Percentiles rank a stretch among this genome's conserved stretches.
These are phyloP conservation scores for Bufo gargarizans DNA, from an alignment of 2,113 vertebrate genomes.

Conservation along the genomic window DNA sequence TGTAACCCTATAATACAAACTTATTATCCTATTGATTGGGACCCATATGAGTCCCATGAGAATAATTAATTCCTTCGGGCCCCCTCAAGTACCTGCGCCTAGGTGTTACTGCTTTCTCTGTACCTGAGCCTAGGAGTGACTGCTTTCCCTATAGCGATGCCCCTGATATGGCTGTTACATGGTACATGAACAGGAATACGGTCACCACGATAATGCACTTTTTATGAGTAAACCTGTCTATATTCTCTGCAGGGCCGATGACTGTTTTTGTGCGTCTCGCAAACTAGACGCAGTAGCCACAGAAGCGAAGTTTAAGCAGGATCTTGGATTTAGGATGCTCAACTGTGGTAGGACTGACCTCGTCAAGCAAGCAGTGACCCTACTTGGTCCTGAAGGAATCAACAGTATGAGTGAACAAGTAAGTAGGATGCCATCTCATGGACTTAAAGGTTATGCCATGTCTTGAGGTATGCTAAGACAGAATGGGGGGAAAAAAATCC, in stretches of 20 bases:
- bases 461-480: neutral
- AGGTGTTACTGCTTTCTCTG: too few relatives aligned
- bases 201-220: neutral
- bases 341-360: constrained; percentile 96
- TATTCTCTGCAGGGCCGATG: constrained; percentile 83
- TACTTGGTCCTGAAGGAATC: constrained; percentile 93
- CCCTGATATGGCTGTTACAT: neutral
- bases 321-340: constrained; percentile 98
- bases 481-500: neutral
- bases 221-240: neutral
- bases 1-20: neutral
- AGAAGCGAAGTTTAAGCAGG: constrained; percentile 96
- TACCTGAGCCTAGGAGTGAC: too few relatives aligned
- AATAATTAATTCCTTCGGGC: too few relatives aligned
- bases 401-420: constrained; percentile 99
- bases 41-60: neutral
- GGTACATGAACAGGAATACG: too few relatives aligned
- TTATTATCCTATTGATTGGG: neutral
- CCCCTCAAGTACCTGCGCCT: too few relatives aligned
- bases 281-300: constrained; percentile 94
- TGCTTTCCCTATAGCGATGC: neutral
- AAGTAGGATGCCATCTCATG: constrained; percentile 52
- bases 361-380: constrained; percentile 93
- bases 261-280: constrained; percentile 95
- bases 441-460: neutral